Percentiles rank a stretch among this genome's conserved stretches.
Conservation (phyloP, 1,140 invertebrate species). For the Drosophila busckii region DNA sequence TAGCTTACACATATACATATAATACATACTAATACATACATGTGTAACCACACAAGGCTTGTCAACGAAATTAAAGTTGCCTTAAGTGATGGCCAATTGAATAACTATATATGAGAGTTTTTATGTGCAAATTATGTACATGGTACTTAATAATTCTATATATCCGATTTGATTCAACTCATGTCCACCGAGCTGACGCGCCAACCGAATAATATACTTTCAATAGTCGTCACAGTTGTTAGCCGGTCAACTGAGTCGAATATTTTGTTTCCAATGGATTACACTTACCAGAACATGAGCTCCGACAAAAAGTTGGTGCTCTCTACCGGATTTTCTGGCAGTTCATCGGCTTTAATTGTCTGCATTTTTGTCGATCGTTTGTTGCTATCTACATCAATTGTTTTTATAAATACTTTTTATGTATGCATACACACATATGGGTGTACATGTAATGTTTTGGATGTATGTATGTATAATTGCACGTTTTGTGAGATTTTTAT, state of each 20-base stretch:
- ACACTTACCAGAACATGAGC: constrained; percentile 63
- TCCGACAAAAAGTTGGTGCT: constrained; percentile 54
- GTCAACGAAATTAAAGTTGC: constrained; percentile 32
- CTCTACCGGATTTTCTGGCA: constrained; percentile 60
- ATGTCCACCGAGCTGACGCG: background rate
- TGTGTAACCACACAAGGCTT: too few relatives aligned
- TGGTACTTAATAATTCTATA: too few relatives aligned
- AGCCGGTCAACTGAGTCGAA: constrained; percentile 1
- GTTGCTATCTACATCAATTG: constrained; percentile 14
- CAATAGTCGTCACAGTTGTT: constrained; percentile 27
- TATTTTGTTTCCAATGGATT: constrained; percentile 15
- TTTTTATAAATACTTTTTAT: background rate
- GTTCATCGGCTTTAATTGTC: constrained; percentile 61
- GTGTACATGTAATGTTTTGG: background rate
- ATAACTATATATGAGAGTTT: constrained; percentile 12
- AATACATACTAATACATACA: too few relatives aligned
- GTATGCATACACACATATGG: too few relatives aligned
- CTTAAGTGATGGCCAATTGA: constrained; percentile 54
- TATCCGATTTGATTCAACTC: background rate
- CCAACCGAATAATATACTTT: constrained; percentile 45
- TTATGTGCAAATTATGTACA: constrained; percentile 9
- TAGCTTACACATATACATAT: constrained; percentile 12
- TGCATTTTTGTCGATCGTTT: constrained; percentile 41
- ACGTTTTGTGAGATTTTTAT: constrained; percentile 8
- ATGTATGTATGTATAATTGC: background rate